A percentile compares a stretch with the other conserved stretches of the same genome.
These are phyloP conservation scores for Neoaliturus tenellus DNA, from an alignment of 2,888 invertebrate species.

Conservation along the genomic window DNA sequence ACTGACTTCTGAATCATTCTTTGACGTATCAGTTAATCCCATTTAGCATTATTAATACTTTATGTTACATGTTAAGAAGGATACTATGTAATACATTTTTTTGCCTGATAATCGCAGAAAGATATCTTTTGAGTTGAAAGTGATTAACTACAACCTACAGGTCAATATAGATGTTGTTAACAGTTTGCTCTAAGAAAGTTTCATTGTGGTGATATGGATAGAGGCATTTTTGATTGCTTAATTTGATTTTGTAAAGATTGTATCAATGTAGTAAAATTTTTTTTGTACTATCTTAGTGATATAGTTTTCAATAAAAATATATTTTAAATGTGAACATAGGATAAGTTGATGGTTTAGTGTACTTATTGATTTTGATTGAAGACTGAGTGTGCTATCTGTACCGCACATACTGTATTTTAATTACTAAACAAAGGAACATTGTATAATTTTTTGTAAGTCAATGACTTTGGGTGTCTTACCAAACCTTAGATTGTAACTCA, in stretches of 20 bases:
- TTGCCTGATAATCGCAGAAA: too few species aligned
- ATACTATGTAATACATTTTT: too few species aligned
- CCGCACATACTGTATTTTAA: not conserved
- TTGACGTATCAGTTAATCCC: not conserved
- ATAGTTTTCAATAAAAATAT: not conserved
- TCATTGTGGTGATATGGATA: not conserved
- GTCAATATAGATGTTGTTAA: not conserved
- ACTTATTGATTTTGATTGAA: not conserved
- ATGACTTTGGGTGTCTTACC: not conserved
- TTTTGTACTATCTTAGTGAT: conserved; percentile 8
- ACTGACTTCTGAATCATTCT: not conserved
- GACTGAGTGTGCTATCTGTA: conserved; percentile 2
- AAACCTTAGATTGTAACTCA: not conserved
- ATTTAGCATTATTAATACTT: not conserved
- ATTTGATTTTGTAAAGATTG: not conserved
- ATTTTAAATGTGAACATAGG: not conserved
- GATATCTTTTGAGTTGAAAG: not conserved
- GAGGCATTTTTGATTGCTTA: not conserved
- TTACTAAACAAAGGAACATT: too few species aligned
- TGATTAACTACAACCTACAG: not conserved
- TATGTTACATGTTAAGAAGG: not conserved
- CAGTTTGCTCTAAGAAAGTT: not conserved
- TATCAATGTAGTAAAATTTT: not conserved
- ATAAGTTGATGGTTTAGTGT: conserved; percentile 7
- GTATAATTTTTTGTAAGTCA: not conserved